Conservation (phyloP, 1,140 invertebrate genomes). For the Aphelenchoides avenae region DNA sequence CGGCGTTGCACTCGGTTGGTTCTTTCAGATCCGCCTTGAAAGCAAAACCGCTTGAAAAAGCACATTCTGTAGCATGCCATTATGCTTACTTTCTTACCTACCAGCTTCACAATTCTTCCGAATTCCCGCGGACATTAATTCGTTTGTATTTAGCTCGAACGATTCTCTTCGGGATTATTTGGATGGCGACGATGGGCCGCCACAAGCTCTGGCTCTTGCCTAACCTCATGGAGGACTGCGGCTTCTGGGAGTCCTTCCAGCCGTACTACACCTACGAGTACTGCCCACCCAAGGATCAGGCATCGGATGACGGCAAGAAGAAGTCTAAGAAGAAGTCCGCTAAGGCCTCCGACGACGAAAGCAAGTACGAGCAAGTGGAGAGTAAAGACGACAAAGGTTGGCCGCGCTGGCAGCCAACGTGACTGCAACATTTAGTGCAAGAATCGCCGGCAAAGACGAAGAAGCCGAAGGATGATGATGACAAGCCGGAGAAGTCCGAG, state of each 20-base stretch:
- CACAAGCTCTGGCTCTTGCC: slow-evolving; percentile 95
- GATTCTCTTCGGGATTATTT: slow-evolving; percentile 84
- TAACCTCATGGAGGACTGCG: slow-evolving; percentile 95
- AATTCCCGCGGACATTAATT: slow-evolving; percentile 1
- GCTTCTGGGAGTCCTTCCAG: slow-evolving; percentile 96
- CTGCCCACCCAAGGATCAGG: slow-evolving; percentile 3
- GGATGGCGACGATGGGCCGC: slow-evolving; percentile 79
- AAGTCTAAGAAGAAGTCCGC: slow-evolving; percentile 37
- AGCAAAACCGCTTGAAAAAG: not conserved
- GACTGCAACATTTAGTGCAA: slow-evolving; percentile 2
- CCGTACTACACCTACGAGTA: slow-evolving; percentile 75
- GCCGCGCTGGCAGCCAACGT: slow-evolving; percentile 6
- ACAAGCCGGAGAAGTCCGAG: slow-evolving; percentile 11
- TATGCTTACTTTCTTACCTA: slow-evolving; percentile 13
- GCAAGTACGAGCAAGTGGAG: slow-evolving; percentile 38
- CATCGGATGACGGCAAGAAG: slow-evolving; percentile 22
- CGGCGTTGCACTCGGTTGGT: slow-evolving; percentile 72
- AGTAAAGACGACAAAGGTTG: slow-evolving; percentile 11
- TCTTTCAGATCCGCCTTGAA: not conserved
- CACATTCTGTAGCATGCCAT: slow-evolving; percentile 13
- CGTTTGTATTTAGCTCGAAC: slow-evolving; percentile 68
- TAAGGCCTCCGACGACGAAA: slow-evolving; percentile 19
- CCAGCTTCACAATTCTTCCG: slow-evolving; percentile 12
- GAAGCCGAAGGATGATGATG: not conserved
- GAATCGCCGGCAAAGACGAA: slow-evolving; percentile 5